Percentiles rank a stretch among this genome's conserved stretches.
phyloP scores from a whole-genome alignment of 2,797 vertebrate species.

The Poecilia wingei region DNA sequence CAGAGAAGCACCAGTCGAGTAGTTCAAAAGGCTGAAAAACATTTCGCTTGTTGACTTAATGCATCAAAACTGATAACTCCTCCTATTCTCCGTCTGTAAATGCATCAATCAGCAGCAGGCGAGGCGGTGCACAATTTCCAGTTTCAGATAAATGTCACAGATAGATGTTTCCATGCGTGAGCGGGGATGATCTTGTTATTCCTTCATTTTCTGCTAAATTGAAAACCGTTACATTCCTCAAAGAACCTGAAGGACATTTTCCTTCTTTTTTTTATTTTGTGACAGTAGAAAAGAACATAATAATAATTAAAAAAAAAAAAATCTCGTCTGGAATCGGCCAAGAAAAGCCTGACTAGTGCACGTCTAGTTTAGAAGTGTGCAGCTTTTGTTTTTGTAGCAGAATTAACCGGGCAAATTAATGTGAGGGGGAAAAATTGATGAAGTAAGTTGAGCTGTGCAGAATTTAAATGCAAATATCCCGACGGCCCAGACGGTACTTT shows the following conservation, averaged over 20 bases:
- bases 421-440: background rate
- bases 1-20: background rate
- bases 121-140: background rate
- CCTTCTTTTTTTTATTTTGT: background rate
- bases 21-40: background rate
- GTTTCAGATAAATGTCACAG: background rate
- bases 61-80: background rate
- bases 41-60: background rate
- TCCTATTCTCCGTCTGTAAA: background rate
- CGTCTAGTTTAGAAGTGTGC: slow-evolving; percentile 21
- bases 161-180: background rate
- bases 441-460: background rate
- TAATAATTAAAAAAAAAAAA: background rate
- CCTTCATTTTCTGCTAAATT: background rate
- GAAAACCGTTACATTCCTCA: background rate
- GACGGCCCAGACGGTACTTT: background rate
- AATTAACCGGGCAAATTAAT: slow-evolving; percentile 12
- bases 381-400: slow-evolving; percentile 16
- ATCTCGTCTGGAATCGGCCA: background rate
- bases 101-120: background rate
- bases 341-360: background rate
- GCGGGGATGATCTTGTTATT: background rate
- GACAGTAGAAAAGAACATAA: background rate
- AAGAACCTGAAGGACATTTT: background rate
- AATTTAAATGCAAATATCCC: background rate